Evolutionary conservation across 2,888 invertebrate genomes (phyloP), one percentile per base, ranked within the genome.

Genomic region (Campoletis raptor): DNA sequence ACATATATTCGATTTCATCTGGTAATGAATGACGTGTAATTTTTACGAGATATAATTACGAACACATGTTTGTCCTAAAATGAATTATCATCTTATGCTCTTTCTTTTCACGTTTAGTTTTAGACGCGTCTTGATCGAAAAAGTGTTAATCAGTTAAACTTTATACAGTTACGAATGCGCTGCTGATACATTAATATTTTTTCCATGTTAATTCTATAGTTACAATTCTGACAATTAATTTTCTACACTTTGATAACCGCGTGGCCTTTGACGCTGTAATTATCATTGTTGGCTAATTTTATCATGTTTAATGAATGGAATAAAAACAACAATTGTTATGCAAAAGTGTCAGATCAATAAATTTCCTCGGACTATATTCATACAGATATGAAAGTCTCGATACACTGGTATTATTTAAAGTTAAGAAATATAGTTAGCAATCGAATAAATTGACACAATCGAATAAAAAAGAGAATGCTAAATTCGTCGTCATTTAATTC

Each of bases 11-110:
- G 9, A 52, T 54, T 37, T 1, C 24, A 37, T 12, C 30, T 24
- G 10, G 18, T 70, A 48, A 70, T 21, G 52, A 48, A 21, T 67
- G 15, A 24, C 4, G 37, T 78, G 8, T 37, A 78, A 67, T 52
- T 37, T 48, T 52, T 48, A 21, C 64, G 9, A 52, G 21, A 67
- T 67, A 24, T 10, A 6, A 61, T 61, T 61, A 61, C 6, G 18
- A 48, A 48, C 7, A 18, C 18, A n/a, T 48, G 6, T 30, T 30
- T 30, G 30, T 1, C 30, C 30, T 30, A 30, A 18, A n/a, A n/a
- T 45, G 4, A 15, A 48, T n/a, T 18, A 15, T 18, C 18, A n/a
- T 18, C 18, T 18, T 18, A 48, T 48, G 1, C 0, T 15, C 18
- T 18, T 18, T 48, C n/a, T 6, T 18, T 18, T 1, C 2, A 18